These are phyloP conservation scores for Cyrtorhinus lividipennis DNA, from an alignment of 1,140 invertebrate genomes.

Conservation along the genomic window DNA sequence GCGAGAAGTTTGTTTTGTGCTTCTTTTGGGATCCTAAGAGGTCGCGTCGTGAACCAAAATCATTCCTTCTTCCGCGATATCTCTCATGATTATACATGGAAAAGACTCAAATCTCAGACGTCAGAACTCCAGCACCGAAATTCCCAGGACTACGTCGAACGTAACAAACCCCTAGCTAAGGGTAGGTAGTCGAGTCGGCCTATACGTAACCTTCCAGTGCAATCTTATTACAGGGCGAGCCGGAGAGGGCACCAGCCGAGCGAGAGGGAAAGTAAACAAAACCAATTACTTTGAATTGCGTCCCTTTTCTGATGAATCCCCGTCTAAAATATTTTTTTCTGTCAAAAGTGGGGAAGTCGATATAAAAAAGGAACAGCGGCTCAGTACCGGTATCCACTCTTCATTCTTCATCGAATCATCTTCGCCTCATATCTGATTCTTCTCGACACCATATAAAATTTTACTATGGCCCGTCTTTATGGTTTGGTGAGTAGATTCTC, in stretches of 20 bases:
- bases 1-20: too few relatives aligned
- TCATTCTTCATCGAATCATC: background rate
- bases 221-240: background rate
- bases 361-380: background rate
- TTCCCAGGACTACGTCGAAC: too few relatives aligned
- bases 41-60: too few relatives aligned
- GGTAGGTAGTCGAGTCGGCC: too few relatives aligned
- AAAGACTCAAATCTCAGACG: too few relatives aligned
- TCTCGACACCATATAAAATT: background rate
- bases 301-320: background rate
- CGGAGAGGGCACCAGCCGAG: background rate
- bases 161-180: too few relatives aligned
- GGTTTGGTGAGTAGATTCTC: too few relatives aligned
- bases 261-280: constrained; percentile 18
- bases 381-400: background rate
- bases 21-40: too few relatives aligned
- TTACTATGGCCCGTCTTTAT: too few relatives aligned
- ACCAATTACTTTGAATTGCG: constrained; percentile 6
- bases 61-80: too few relatives aligned
- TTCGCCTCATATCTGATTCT: background rate
- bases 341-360: background rate
- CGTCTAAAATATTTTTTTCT: background rate
- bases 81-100: too few relatives aligned
- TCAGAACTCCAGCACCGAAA: too few relatives aligned
- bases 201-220: background rate